A percentile compares a stretch with the other conserved stretches of the same genome.
These are phyloP conservation scores for Periophthalmus magnuspinnatus DNA, from an alignment of 2,797 vertebrate genomes.

Conservation along the genomic window DNA sequence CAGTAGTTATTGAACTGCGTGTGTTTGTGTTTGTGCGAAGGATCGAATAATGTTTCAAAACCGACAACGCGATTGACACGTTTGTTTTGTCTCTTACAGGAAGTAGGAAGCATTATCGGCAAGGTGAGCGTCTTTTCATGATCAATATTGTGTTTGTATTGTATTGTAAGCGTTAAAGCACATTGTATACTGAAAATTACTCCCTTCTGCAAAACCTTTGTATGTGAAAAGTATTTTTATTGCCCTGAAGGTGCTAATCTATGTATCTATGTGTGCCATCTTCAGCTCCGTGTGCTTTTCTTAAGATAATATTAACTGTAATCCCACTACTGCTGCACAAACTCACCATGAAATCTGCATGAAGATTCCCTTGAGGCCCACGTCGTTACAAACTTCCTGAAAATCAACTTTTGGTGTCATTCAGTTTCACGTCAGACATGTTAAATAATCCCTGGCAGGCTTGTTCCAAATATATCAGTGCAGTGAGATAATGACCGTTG, in stretches of 20 bases:
- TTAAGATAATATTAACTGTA: slow-evolving; percentile 18
- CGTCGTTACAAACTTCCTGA: slow-evolving; percentile 24
- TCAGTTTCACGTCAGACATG: slow-evolving; percentile 27
- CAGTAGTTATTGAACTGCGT: no score
- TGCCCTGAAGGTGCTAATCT: not conserved
- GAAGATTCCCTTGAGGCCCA: slow-evolving; percentile 21
- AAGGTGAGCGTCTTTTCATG: slow-evolving; percentile 59
- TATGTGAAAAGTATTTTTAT: not conserved
- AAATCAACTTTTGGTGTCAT: slow-evolving; percentile 27
- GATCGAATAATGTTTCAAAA: not conserved
- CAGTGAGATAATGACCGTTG: slow-evolving; percentile 32
- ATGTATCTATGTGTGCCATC: slow-evolving; percentile 5
- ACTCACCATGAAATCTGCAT: slow-evolving; percentile 26
- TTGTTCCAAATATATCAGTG: slow-evolving; percentile 32
- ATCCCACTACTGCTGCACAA: not conserved
- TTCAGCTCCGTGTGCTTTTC: not conserved
- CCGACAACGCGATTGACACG: fast-evolving
- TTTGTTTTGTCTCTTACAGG: slow-evolving; percentile 58
- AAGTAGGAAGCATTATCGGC: slow-evolving; percentile 78
- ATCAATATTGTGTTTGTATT: not conserved
- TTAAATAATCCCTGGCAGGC: slow-evolving; percentile 30
- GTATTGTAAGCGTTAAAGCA: not conserved
- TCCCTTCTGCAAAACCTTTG: not conserved
- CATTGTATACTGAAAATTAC: not conserved
- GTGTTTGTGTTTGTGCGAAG: not conserved